Base-by-base conservation (phyloP, 2,888 invertebrate species). In the Acanthosepion esculentum region DNA sequence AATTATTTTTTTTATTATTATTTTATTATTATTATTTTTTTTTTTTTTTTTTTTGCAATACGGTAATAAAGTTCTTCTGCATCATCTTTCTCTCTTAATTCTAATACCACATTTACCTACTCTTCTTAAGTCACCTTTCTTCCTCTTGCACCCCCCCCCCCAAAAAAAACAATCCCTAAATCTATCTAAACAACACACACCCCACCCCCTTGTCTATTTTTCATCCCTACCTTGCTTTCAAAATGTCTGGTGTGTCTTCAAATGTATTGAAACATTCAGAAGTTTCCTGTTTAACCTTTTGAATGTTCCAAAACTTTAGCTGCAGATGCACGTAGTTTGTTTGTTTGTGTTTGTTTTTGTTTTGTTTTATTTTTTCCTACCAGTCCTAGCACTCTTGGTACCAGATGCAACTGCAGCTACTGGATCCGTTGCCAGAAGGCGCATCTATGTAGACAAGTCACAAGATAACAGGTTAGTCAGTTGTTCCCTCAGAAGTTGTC, bases 361-460 rank as follows among this genome's bases (percentile, higher is more conserved):
- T 50, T 50, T 23, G 20, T 59, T 55, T 15, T 55, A 18, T 59
- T n/a, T 78, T 78, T 33, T 78, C 78, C 78, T 33, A 78, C 78
- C 78, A 78, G 78, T 78, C 78, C 15, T 78, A n/a, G 78, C 78
- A n/a, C 78, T n/a, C 78, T 78, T 23, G n/a, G n/a, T 78, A n/a
- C 78, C n/a, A 18, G 78, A 78, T 78, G n/a, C 78, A 78, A 78
- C 78, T 78, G 78, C 78, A 78, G n/a, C 78, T 33, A 78, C n/a
- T 78, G 78, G 78, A 78, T 78, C 78, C n/a, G 78, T 78, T n/a
- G 78, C 78, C 78, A 33, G 78, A n/a, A 78, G 78, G 78, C 78
- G n/a, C 78, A n/a, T 78, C n/a, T n/a, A 78, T 78, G n/a, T 78
- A 78, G 78, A 78, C n/a, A 78, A 78, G n/a, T 78, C 78, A 78